Percentiles rank a stretch among this genome's conserved stretches.
Conservation (phyloP, 2,888 invertebrate genomes). For the Serripes groenlandicus region DNA sequence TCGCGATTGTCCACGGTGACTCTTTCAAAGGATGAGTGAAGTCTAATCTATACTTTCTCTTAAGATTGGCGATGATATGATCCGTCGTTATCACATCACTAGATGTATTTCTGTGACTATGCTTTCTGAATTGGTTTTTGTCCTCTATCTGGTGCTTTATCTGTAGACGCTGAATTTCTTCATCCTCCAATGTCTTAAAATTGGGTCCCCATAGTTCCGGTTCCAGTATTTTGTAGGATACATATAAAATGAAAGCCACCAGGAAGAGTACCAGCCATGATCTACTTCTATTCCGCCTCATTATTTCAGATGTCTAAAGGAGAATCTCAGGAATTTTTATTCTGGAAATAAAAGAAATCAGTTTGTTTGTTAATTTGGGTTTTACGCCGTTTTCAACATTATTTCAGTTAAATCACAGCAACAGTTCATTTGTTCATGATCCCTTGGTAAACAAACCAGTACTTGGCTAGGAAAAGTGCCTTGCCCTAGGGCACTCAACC, state of each 20-base stretch:
- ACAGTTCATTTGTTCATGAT: no score
- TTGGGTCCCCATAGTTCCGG: conserved; percentile 64
- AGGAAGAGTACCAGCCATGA: neutral
- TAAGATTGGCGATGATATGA: conserved; percentile 61
- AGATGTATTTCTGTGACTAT: conserved; percentile 20
- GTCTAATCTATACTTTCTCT: conserved; percentile 70
- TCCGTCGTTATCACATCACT: conserved; percentile 35
- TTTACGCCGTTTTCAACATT: neutral
- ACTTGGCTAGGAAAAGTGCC: no score
- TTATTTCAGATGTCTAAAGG: no score
- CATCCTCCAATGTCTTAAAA: conserved; percentile 32
- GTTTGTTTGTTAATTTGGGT: neutral
- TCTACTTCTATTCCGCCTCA: neutral
- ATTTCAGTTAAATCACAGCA: no score
- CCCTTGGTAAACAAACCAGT: no score
- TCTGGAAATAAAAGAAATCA: neutral
- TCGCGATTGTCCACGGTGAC: conserved; percentile 82
- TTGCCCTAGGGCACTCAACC: no score
- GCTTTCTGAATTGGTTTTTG: conserved; percentile 22
- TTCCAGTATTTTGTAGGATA: conserved; percentile 73
- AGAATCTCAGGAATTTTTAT: no score
- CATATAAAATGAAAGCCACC: conserved; percentile 4
- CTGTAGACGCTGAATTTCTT: conserved; percentile 24
- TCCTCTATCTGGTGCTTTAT: conserved; percentile 32
- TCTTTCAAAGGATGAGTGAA: conserved; percentile 57